Conservation (phyloP, 2,797 vertebrate species). For the Catostomus latipinnis region DNA sequence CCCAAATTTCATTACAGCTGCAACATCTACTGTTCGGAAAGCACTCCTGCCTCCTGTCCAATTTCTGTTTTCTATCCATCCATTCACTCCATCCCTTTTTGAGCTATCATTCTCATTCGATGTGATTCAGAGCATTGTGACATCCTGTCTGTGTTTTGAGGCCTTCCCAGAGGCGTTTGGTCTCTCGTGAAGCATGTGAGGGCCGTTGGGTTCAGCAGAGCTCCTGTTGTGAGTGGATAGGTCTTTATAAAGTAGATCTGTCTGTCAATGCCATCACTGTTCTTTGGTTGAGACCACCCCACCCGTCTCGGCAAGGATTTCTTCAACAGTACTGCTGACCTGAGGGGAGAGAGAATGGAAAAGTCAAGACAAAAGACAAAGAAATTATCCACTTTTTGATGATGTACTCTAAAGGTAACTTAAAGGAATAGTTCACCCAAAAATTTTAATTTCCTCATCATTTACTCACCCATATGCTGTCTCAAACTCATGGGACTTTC, state of each 20-base stretch:
- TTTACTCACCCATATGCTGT: too few species aligned
- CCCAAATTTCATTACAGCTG: too few species aligned
- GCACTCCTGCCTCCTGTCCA: not conserved
- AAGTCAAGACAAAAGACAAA: not conserved
- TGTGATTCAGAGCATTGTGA: slow-evolving; percentile 78
- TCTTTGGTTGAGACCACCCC: slow-evolving; percentile 18
- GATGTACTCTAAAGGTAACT: not conserved
- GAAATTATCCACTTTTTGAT: not conserved
- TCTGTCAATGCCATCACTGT: slow-evolving; percentile 16
- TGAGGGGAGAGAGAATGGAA: not conserved
- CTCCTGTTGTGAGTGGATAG: slow-evolving; percentile 23
- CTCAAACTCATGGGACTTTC: too few species aligned
- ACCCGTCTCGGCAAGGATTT: not conserved
- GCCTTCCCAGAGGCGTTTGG: slow-evolving; percentile 12
- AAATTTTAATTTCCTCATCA: too few species aligned
- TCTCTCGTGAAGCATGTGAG: slow-evolving; percentile 14
- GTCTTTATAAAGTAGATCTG: slow-evolving; percentile 38
- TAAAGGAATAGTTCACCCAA: too few species aligned
- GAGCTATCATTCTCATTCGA: slow-evolving; percentile 64
- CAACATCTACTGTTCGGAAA: not conserved
- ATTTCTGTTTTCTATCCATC: slow-evolving; percentile 20
- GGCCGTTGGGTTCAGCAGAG: slow-evolving; percentile 1
- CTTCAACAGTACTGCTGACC: slow-evolving; percentile 14
- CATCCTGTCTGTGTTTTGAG: slow-evolving; percentile 57
- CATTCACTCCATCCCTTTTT: slow-evolving; percentile 24